A percentile compares a stretch with the other conserved stretches of the same genome.
Conservation (phyloP, 2,888 invertebrate species). For the Acanthosepion lycidas region DNA sequence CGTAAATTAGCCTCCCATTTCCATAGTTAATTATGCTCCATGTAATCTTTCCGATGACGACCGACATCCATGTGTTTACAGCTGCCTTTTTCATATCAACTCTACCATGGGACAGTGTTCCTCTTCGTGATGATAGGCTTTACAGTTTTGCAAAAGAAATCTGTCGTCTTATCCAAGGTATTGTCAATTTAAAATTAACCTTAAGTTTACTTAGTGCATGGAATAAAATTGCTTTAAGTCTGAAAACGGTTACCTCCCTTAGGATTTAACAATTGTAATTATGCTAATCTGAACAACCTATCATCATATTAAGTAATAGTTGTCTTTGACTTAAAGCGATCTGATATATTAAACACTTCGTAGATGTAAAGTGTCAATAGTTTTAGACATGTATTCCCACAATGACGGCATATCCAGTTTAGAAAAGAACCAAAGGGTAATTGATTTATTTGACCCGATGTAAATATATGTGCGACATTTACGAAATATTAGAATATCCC, state of each 20-base stretch:
- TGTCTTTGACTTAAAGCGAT: no score
- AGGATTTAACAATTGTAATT: neutral
- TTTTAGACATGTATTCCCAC: no score
- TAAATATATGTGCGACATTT: no score
- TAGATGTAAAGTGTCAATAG: no score
- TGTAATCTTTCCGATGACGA: neutral
- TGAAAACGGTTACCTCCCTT: neutral
- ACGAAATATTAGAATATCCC: no score
- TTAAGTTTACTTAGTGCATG: neutral
- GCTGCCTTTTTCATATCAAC: neutral
- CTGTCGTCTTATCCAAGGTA: neutral
- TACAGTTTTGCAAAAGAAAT: neutral
- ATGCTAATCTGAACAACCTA: neutral
- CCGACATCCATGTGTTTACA: neutral
- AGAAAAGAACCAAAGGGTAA: no score
- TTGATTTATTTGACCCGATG: no score
- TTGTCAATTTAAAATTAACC: neutral
- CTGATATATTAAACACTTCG: no score
- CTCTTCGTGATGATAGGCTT: neutral
- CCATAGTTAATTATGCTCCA: neutral
- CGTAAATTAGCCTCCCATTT: neutral
- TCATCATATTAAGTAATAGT: neutral
- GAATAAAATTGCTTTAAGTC: no score
- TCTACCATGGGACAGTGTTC: neutral
- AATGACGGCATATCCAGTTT: no score